Evolutionary conservation across 2,888 invertebrate species (phyloP).

Genomic region (Ctena decussata): DNA sequence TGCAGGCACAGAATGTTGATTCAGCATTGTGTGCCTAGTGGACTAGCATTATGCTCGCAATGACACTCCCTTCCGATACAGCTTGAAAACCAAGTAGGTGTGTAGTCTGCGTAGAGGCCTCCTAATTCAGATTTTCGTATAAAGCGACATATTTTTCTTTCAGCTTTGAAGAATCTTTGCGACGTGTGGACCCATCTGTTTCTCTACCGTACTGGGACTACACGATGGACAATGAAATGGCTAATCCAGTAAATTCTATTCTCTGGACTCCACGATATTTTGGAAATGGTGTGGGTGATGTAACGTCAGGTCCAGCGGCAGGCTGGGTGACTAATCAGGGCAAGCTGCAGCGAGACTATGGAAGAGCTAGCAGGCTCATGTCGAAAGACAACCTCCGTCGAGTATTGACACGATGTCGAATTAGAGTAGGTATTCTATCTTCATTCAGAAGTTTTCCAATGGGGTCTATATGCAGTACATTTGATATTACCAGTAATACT

Average conservation of each 20-base stretch:
- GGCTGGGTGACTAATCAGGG: slow-evolving; percentile 67
- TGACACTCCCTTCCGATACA: too few relatives aligned
- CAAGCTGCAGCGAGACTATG: slow-evolving; percentile 47
- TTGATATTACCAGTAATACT: too few relatives aligned
- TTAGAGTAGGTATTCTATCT: slow-evolving; percentile 27
- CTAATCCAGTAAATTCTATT: slow-evolving; percentile 67
- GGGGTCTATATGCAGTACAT: too few relatives aligned
- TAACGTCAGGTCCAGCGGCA: slow-evolving; percentile 70
- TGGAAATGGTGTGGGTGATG: slow-evolving; percentile 69
- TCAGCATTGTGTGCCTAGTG: too few relatives aligned
- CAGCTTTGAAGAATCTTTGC: slow-evolving; percentile 77
- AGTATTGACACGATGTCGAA: slow-evolving; percentile 36
- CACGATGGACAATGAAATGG: slow-evolving; percentile 68
- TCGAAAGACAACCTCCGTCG: slow-evolving; percentile 27
- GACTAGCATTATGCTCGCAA: too few relatives aligned
- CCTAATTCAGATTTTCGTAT: too few relatives aligned
- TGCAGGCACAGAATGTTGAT: too few relatives aligned
- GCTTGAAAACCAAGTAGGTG: not conserved
- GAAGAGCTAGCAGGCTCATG: slow-evolving; percentile 42
- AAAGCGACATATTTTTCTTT: too few relatives aligned
- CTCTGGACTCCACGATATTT: slow-evolving; percentile 70
- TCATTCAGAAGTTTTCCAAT: too few relatives aligned
- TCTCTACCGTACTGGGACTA: slow-evolving; percentile 77
- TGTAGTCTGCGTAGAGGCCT: not conserved
- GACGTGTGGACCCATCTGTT: slow-evolving; percentile 65